Percentiles rank a stretch among this genome's conserved stretches.
Evolutionary conservation across 2,888 invertebrate species (phyloP).

Genomic region (Leuctra nigra): DNA sequence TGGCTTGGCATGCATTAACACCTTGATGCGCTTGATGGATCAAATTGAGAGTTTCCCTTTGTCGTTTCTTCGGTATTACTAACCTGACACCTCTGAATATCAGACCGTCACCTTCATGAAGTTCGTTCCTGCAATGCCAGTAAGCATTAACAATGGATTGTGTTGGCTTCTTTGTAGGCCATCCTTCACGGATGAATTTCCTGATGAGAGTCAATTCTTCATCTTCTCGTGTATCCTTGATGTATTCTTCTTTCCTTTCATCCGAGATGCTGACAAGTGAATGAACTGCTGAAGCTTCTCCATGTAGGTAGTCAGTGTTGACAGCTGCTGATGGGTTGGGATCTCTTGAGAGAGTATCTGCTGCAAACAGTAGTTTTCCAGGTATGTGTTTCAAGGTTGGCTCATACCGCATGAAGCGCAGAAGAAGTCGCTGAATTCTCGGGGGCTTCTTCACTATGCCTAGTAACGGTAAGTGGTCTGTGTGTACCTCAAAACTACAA

Average conservation of each 20-base stretch:
- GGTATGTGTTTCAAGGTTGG: not conserved
- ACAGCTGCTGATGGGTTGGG: not conserved
- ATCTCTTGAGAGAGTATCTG: not conserved
- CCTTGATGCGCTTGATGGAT: conserved; percentile 14
- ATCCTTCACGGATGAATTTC: not conserved
- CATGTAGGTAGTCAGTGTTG: not conserved
- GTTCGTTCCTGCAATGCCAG: conserved; percentile 7
- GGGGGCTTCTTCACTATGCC: not conserved
- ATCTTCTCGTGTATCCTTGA: not conserved
- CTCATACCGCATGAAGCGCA: not conserved
- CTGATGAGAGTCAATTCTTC: not conserved
- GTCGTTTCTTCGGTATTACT: not conserved
- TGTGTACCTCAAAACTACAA: not conserved
- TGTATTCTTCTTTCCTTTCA: not conserved
- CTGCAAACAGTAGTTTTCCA: conserved; percentile 7
- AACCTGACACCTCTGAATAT: not conserved
- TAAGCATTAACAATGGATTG: not conserved
- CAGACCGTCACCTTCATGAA: conserved; percentile 9
- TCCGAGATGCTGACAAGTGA: not conserved
- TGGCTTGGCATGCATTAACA: not conserved
- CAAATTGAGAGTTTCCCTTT: not conserved
- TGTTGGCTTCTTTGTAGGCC: not conserved
- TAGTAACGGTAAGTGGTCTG: conserved; percentile 13
- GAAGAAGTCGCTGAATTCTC: not conserved
- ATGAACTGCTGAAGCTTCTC: conserved; percentile 1